Base-by-base conservation (phyloP, 1,140 invertebrate genomes). In the Aricia agestis region DNA sequence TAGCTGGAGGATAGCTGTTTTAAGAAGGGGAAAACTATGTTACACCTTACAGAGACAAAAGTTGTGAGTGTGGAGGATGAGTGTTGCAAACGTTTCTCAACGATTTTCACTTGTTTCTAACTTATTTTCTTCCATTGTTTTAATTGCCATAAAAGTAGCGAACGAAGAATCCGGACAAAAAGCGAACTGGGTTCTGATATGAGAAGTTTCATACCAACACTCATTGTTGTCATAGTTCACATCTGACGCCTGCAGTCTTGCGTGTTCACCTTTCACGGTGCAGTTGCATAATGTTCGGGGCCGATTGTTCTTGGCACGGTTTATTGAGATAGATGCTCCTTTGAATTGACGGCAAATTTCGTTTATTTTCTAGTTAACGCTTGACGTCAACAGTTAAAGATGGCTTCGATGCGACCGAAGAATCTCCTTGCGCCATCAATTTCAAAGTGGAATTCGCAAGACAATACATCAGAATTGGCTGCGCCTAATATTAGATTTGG, bases 241-340 rank as follows among this genome's bases (percentile, higher is more conserved):
- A 41, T 66, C 31, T 66, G 19, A 66, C 59, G 59, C 17, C 17
- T 63, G 59, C 59, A 19, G 59, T 63, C 45, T 52, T 18, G 17
- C 36, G 42, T 42, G 66, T 76, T 74, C 73, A 71, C 79, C 80
- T 82, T 82, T 83, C 82, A 81, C 80, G 73, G 71, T 71, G 72
- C 73, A 71, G 68, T 80, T 75, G 74, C 76, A 75, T 78, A 80
- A 77, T 76, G 69, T 71, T 68, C 76, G 71, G 77, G 75, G 79
- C 68, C 77, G 74, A 80, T 83, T 83, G 80, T 85, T 85, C 82
- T 84, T 87, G 84, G 78, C 81, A 80, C 68, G 73, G 76, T 78
- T 86, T 76, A 52, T 52, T 52, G 45, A 52, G 45, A 52, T 15
- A 52, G 45, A 52, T 52, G 45, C 11, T 52, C 10, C 45, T 13